A percentile compares a stretch with the other conserved stretches of the same genome.
These are phyloP conservation scores for Vandiemenella viatica DNA, from an alignment of 2,888 invertebrate genomes.

Conservation along the genomic window DNA sequence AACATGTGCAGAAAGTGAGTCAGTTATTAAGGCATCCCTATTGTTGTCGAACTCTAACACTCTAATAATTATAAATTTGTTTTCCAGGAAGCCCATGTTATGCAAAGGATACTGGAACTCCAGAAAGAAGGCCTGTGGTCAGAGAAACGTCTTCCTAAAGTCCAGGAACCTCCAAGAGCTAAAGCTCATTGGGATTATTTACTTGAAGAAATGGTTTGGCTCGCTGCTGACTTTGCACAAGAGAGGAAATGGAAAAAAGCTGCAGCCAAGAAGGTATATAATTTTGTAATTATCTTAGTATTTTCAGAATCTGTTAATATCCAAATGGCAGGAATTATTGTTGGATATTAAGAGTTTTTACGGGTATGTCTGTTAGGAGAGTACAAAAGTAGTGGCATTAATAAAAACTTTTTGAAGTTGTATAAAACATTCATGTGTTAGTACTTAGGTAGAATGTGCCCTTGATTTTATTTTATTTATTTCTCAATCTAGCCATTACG, in stretches of 20 bases:
- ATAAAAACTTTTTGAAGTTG: too few relatives aligned
- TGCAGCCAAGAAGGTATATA: slow-evolving; percentile 77
- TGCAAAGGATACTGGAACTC: slow-evolving; percentile 80
- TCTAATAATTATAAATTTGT: neutral
- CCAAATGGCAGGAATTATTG: neutral
- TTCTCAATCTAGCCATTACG: too few relatives aligned
- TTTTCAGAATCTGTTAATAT: neutral
- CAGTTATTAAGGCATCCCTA: neutral
- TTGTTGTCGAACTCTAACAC: too few relatives aligned
- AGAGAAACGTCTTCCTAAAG: slow-evolving; percentile 77
- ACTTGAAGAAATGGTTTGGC: slow-evolving; percentile 97
- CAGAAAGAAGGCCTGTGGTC: slow-evolving; percentile 93
- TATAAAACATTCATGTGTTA: too few relatives aligned
- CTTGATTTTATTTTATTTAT: too few relatives aligned
- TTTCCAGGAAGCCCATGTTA: slow-evolving; percentile 74
- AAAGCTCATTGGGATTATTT: slow-evolving; percentile 98
- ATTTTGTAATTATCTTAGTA: too few relatives aligned
- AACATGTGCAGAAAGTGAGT: neutral
- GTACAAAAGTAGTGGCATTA: too few relatives aligned
- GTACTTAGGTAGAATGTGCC: too few relatives aligned
- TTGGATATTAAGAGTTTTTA: too few relatives aligned
- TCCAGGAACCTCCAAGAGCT: slow-evolving; percentile 72
- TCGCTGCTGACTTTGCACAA: slow-evolving; percentile 92
- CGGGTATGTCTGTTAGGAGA: too few relatives aligned
- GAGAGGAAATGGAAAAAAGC: slow-evolving; percentile 97